A percentile compares a stretch with the other conserved stretches of the same genome.
Evolutionary conservation across 1,140 invertebrate species (phyloP).

Genomic region (Trichomalopsis sarcophagae): DNA sequence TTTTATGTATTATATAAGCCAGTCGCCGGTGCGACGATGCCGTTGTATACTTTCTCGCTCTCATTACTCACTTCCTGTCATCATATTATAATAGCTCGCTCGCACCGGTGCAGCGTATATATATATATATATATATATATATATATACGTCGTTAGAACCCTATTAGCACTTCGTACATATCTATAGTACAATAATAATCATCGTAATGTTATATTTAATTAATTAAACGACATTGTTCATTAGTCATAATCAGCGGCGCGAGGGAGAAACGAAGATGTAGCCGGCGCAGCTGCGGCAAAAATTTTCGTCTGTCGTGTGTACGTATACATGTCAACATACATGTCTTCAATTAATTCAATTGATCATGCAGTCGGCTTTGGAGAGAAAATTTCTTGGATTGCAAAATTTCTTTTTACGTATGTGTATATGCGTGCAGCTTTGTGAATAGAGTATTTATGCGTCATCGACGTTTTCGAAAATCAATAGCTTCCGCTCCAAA

Average conservation of each 20-base stretch:
- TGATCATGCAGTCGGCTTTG: not conserved
- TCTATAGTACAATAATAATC: not conserved
- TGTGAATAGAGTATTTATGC: not conserved
- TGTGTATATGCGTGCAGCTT: not conserved
- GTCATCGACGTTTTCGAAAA: slow-evolving; percentile 23
- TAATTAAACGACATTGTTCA: not conserved
- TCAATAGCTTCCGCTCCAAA: slow-evolving; percentile 20
- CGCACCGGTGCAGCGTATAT: too few species aligned
- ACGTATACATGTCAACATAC: not conserved
- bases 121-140: too few species aligned
- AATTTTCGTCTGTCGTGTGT: not conserved
- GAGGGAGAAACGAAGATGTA: not conserved
- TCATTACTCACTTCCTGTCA: not conserved
- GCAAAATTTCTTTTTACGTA: not conserved
- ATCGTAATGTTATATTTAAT: not conserved
- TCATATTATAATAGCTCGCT: too few species aligned
- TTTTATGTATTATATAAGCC: slow-evolving; percentile 15
- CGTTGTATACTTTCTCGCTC: not conserved
- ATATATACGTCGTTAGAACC: too few species aligned
- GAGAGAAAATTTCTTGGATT: not conserved
- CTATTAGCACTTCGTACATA: not conserved
- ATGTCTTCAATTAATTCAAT: slow-evolving; percentile 24
- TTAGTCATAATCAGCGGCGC: not conserved
- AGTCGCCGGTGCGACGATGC: not conserved
- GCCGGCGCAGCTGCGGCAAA: not conserved